Evolutionary conservation across 35 echinoderm and acorn worm genomes (phyloP).

Genomic region (Acanthaster planci): DNA sequence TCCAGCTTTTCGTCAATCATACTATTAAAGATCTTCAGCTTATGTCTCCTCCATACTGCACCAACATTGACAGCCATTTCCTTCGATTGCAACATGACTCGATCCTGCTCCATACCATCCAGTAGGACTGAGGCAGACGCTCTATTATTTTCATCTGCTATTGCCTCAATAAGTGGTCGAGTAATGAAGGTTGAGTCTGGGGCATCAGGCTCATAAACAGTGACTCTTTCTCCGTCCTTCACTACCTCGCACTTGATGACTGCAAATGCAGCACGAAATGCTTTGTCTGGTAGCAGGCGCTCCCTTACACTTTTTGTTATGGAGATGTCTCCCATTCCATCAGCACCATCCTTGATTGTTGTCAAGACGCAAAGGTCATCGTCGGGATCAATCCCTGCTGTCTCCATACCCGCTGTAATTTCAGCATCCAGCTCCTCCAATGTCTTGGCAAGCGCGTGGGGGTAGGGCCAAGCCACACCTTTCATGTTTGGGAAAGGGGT

Average conservation of each 20-base stretch:
- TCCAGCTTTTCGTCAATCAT: constrained; percentile 70
- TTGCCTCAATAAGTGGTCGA: constrained; percentile 40
- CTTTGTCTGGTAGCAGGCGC: constrained; percentile 51
- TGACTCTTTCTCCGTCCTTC: neutral
- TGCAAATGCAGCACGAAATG: constrained; percentile 54
- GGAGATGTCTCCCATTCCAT: constrained; percentile 58
- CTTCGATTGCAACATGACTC: neutral
- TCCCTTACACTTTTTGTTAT: constrained; percentile 10
- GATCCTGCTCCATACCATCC: constrained; percentile 15
- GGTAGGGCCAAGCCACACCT: constrained; percentile 40
- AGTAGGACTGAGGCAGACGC: constrained; percentile 14
- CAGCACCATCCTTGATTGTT: constrained; percentile 47
- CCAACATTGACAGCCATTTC: constrained; percentile 21
- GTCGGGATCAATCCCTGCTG: constrained; percentile 7
- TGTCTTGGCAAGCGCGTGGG: constrained; percentile 47
- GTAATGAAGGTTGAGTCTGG: constrained; percentile 15
- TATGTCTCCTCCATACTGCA: constrained; percentile 29
- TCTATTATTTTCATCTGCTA: constrained; percentile 48
- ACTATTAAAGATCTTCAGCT: constrained; percentile 16
- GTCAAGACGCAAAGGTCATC: constrained; percentile 22
- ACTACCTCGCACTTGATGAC: constrained; percentile 21
- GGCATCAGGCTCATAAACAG: constrained; percentile 13
- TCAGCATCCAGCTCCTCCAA: constrained; percentile 48
- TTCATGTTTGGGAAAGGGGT: constrained; percentile 43
- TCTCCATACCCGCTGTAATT: neutral